Conservation (phyloP, 2,113 vertebrate genomes). For the Geothlypis trichas region DNA sequence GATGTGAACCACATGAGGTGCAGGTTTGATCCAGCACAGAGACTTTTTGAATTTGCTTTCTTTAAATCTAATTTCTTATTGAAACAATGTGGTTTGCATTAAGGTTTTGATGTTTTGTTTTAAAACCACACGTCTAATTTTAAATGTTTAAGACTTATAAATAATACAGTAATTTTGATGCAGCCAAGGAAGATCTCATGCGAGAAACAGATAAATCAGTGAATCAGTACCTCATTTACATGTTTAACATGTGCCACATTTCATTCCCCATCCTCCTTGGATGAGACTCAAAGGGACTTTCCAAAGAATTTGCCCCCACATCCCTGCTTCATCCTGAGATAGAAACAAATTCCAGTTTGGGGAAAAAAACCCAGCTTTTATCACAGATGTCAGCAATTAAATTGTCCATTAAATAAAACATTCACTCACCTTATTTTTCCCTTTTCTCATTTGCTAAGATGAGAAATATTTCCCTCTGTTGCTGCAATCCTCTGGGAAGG, state of each 20-base stretch:
- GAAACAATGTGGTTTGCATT: slow-evolving; percentile 75
- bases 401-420: background rate
- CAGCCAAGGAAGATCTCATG: slow-evolving; percentile 68
- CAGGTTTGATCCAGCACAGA: slow-evolving; percentile 61
- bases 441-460: background rate
- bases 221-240: slow-evolving; percentile 64
- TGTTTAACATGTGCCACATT: slow-evolving; percentile 68
- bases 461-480: background rate
- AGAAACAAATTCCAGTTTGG: slow-evolving; percentile 16
- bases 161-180: slow-evolving; percentile 63
- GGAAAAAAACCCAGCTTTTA: background rate
- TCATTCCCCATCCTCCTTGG: slow-evolving; percentile 54
- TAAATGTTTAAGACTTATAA: slow-evolving; percentile 72
- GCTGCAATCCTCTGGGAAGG: background rate
- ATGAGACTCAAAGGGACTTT: slow-evolving; percentile 54
- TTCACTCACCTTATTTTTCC: slow-evolving; percentile 20
- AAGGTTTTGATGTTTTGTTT: slow-evolving; percentile 72
- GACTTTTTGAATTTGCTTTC: slow-evolving; percentile 44
- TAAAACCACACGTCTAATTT: slow-evolving; percentile 73
- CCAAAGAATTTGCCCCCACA: slow-evolving; percentile 50
- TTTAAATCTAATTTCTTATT: slow-evolving; percentile 56
- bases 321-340: slow-evolving; percentile 27
- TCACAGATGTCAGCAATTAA: slow-evolving; percentile 63
- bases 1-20: slow-evolving; percentile 57
- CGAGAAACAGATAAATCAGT: slow-evolving; percentile 62